Base-by-base conservation (phyloP, 1,140 invertebrate genomes). In the Zaprionus kolodkinae region DNA sequence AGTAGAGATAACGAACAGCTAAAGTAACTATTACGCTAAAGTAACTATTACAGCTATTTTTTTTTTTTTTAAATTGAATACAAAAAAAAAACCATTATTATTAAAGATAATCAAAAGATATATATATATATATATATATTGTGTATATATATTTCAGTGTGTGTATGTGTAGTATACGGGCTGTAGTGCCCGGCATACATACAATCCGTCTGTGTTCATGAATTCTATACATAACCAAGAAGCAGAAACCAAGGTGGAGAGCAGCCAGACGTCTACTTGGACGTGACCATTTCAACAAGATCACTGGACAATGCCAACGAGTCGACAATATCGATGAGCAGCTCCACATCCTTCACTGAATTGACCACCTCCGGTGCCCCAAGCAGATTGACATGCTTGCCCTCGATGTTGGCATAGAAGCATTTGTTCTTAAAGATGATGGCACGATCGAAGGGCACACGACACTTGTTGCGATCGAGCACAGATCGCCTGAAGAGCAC, bases 401-500 rank as follows among this genome's bases (percentile, higher is more conserved):
- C 92, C 65, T 92, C 91, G 25, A 93, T 92, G 60, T 92, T 92
- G 6, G 88, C 78, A 17, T 81, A 92, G 66, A 86, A 93, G 55
- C 81, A 92, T 57, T 91, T 91, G 62, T 92, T 92, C 72, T 93
- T 93, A 12, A 93, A 92, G 38, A 93, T 92, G 27, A 93, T 87
- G 30, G 92, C 91, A 36, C 92, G 88, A 70, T 93, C 92, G 56
- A 91, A 92, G 12, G 91, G 91, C 54, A 92, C 79, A 27, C 89
- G 81, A 9, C 76, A 80, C 54, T 90, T 78, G 45, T 15, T 69
- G 6, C 70, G 70, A 61, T 92, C 81, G 25, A 72, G 6, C 10
- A 79, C 79, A 6, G 73, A 43, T 1, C 92, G 76, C 0, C 92
- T 78, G 59, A 93, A 93, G 60, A 92, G 88, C 0, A 93, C 91